These are phyloP conservation scores for Trissolcus brochymenae DNA, from an alignment of 2,888 invertebrate species.

Conservation along the genomic window DNA sequence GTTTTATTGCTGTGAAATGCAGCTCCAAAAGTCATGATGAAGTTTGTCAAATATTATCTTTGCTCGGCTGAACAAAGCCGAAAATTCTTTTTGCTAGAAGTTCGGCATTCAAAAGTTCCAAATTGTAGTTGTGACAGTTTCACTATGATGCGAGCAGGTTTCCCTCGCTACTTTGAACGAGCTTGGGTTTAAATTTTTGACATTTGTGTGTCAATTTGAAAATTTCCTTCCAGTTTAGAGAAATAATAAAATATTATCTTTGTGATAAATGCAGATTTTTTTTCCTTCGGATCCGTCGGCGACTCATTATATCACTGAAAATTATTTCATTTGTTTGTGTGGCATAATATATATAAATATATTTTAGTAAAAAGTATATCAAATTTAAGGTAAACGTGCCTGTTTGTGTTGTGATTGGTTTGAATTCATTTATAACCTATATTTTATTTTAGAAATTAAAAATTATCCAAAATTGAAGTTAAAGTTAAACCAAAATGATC, in stretches of 20 bases:
- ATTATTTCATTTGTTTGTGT: background rate
- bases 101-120: slow-evolving; percentile 23
- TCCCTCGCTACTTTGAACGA: slow-evolving; percentile 23
- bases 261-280: slow-evolving; percentile 37
- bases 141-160: slow-evolving; percentile 28
- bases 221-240: slow-evolving; percentile 1
- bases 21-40: slow-evolving; percentile 73
- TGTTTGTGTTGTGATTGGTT: background rate
- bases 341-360: background rate
- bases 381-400: too few relatives aligned
- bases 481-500: background rate
- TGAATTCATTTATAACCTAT: background rate
- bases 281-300: slow-evolving; percentile 39
- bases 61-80: slow-evolving; percentile 13
- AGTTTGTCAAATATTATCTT: slow-evolving; percentile 58
- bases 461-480: background rate
- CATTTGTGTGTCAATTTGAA: slow-evolving; percentile 18
- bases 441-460: too few relatives aligned
- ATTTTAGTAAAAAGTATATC: too few relatives aligned
- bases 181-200: slow-evolving; percentile 15
- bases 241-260: slow-evolving; percentile 28
- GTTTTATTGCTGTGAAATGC: slow-evolving; percentile 70
- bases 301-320: slow-evolving; percentile 45
- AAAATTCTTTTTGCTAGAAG: slow-evolving; percentile 21
- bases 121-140: slow-evolving; percentile 30